Conservation (phyloP, 2,888 invertebrate species). For the Anoplius nigerrimus region DNA sequence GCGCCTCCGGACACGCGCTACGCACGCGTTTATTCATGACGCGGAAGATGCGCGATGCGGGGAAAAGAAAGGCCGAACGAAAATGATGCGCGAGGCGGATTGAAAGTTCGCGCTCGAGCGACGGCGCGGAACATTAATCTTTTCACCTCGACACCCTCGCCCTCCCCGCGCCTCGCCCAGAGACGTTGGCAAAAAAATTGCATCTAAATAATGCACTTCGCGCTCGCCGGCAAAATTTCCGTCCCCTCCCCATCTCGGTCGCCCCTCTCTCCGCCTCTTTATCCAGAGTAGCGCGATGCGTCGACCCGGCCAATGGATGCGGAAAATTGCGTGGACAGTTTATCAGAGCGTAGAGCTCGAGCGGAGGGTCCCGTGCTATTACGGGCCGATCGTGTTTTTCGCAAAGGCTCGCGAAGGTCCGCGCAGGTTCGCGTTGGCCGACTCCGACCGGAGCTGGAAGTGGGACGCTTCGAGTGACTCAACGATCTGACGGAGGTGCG, state of each 20-base stretch:
- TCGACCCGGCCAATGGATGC: no score
- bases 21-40: constrained; percentile 25
- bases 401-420: no score
- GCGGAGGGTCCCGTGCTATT: no score
- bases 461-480: no score
- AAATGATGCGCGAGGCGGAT: constrained; percentile 23
- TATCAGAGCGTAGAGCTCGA: no score
- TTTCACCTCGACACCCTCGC: constrained; percentile 8
- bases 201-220: constrained; percentile 48
- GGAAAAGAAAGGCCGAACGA: constrained; percentile 11
- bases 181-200: constrained; percentile 40
- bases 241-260: background rate
- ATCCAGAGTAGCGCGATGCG: no score
- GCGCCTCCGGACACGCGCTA: background rate
- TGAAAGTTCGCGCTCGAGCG: constrained; percentile 33
- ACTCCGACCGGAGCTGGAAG: no score
- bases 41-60: constrained; percentile 6
- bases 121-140: constrained; percentile 41
- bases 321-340: no score
- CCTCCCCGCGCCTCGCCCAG: constrained; percentile 12
- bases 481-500: no score
- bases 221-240: constrained; percentile 30
- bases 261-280: no score
- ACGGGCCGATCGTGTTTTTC: no score
- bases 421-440: no score